Evolutionary conservation across 2,888 invertebrate species (phyloP).

Genomic region (Coremacera marginata): DNA sequence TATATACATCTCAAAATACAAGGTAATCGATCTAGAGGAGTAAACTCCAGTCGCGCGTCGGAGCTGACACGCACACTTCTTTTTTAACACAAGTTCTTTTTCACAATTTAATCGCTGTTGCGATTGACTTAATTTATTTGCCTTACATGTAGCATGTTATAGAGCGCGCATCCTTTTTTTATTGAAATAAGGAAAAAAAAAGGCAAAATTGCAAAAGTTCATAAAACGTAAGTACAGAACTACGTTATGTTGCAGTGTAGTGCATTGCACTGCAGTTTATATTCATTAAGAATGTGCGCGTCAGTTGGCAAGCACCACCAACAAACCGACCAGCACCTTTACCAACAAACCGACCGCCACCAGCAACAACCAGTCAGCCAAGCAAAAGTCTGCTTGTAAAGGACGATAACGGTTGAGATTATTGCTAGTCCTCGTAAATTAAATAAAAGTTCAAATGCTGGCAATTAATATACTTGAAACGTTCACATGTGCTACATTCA

Average conservation of each 20-base stretch:
- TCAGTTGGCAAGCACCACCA: background rate
- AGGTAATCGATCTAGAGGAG: no score
- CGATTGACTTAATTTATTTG: constrained; percentile 29
- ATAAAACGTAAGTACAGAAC: no score
- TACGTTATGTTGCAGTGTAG: background rate
- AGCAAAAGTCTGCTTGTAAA: constrained; percentile 17
- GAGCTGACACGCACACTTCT: no score
- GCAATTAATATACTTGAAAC: constrained; percentile 66
- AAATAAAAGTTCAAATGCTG: constrained; percentile 67
- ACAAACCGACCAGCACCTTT: background rate
- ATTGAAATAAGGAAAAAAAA: constrained; percentile 50
- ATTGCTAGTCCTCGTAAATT: constrained; percentile 62
- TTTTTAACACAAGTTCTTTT: background rate
- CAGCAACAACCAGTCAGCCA: background rate
- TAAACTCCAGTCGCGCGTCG: no score
- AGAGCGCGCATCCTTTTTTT: constrained; percentile 24
- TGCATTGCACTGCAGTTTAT: background rate
- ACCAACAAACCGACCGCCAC: background rate
- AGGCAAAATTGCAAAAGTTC: constrained; percentile 48
- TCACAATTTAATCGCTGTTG: background rate
- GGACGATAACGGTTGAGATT: constrained; percentile 39
- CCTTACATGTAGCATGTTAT: constrained; percentile 10
- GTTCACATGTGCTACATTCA: constrained; percentile 55
- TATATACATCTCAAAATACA: no score
- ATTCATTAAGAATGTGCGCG: constrained; percentile 11